Evolutionary conservation across 2,797 vertebrate genomes (phyloP).

Genomic region (Anabas testudineus): DNA sequence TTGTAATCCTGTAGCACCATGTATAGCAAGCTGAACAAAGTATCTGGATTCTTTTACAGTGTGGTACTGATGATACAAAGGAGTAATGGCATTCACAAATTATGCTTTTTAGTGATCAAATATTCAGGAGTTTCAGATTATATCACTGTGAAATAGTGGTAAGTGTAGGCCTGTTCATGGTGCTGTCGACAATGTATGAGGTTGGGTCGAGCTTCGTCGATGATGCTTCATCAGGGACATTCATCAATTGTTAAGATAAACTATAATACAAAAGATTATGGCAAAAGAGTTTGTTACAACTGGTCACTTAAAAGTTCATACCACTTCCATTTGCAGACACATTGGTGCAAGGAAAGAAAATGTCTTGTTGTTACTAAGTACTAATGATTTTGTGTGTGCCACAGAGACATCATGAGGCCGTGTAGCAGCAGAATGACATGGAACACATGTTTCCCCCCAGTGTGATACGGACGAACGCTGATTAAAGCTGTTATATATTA

Average conservation of each 20-base stretch:
- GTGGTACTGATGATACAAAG: conserved; percentile 66
- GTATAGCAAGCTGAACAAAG: conserved; percentile 77
- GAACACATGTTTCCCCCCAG: conserved; percentile 40
- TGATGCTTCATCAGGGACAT: conserved; percentile 64
- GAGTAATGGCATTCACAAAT: conserved; percentile 62
- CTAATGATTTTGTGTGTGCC: conserved; percentile 38
- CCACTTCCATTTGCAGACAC: conserved; percentile 53
- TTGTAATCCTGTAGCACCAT: conserved; percentile 84
- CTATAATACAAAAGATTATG: conserved; percentile 75
- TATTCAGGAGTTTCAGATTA: conserved; percentile 36
- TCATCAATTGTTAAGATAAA: conserved; percentile 68
- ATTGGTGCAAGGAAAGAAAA: conserved; percentile 41
- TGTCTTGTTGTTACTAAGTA: conserved; percentile 27
- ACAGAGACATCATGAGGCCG: conserved; percentile 40
- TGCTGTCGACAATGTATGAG: conserved; percentile 31
- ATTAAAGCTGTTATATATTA: conserved; percentile 75
- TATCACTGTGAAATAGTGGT: conserved; percentile 46
- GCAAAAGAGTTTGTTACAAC: conserved; percentile 43
- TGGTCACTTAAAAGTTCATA: conserved; percentile 36
- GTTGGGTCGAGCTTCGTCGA: conserved; percentile 48
- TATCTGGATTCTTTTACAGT: conserved; percentile 72
- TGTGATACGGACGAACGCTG: conserved; percentile 60
- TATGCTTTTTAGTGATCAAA: conserved; percentile 51
- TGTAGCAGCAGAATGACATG: conserved; percentile 70
- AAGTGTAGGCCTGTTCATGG: conserved; percentile 40